Percentiles rank a stretch among this genome's conserved stretches.
Evolutionary conservation across 2,888 invertebrate genomes (phyloP).

Genomic region (Eupsilia transversa): DNA sequence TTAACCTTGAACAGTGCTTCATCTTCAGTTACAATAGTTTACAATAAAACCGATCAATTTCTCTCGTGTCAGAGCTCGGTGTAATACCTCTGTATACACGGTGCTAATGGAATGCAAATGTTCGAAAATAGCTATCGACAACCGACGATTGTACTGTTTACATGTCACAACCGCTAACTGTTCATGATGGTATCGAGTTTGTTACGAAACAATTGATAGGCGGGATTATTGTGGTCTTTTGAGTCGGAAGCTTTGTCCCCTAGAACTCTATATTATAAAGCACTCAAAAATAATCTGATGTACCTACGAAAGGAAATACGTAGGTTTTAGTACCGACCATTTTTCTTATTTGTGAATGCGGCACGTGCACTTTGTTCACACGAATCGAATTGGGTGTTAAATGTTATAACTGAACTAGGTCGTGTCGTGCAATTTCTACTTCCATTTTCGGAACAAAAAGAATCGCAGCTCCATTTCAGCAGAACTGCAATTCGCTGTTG

Average conservation of each 20-base stretch:
- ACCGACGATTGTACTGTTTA: constrained; percentile 53
- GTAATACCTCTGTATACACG: constrained; percentile 40
- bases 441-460: constrained; percentile 29
- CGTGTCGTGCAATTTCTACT: constrained; percentile 27
- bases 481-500: constrained; percentile 20
- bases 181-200: constrained; percentile 49
- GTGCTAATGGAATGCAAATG: constrained; percentile 62
- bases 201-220: constrained; percentile 16
- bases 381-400: constrained; percentile 31
- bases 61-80: constrained; percentile 13
- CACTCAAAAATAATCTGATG: not conserved
- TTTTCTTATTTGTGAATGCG: constrained; percentile 15
- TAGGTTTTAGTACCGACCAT: not conserved
- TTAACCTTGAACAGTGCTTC: constrained; percentile 20
- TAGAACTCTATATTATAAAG: not conserved
- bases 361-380: constrained; percentile 18
- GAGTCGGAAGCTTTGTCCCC: not conserved
- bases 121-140: constrained; percentile 58
- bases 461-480: constrained; percentile 36
- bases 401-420: constrained; percentile 37
- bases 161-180: constrained; percentile 52
- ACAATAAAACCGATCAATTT: constrained; percentile 41
- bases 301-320: not conserved
- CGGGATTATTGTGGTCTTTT: constrained; percentile 2
- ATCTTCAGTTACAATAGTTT: constrained; percentile 36